Conservation (phyloP, 2,888 invertebrate genomes). For the Heteropelma amictum region DNA sequence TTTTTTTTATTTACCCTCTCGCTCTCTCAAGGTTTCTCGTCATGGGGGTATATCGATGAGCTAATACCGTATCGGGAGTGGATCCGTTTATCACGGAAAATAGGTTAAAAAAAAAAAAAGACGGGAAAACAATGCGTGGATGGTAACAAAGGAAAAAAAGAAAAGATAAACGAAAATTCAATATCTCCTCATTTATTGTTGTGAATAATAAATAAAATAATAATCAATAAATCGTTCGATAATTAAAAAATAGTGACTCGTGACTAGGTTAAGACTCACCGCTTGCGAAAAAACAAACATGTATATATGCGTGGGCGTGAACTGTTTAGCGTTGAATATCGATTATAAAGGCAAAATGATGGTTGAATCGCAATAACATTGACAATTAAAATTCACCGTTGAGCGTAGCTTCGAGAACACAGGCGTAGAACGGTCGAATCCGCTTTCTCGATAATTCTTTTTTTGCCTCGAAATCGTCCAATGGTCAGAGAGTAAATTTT, state of each 20-base stretch:
- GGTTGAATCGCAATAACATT: conserved; percentile 61
- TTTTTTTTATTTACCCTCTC: conserved; percentile 17
- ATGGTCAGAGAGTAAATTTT: conserved; percentile 13
- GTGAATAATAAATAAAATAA: conserved; percentile 75
- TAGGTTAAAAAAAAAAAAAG: no score
- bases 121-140: no score
- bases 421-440: conserved; percentile 31
- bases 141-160: conserved; percentile 5
- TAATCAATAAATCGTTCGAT: conserved; percentile 73
- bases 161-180: conserved; percentile 52
- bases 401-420: conserved; percentile 57
- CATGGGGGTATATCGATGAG: no score
- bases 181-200: conserved; percentile 61
- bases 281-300: conserved; percentile 72
- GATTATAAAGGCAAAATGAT: conserved; percentile 57
- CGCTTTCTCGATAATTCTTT: background rate
- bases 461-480: conserved; percentile 16
- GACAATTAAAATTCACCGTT: conserved; percentile 62
- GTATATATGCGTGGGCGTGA: conserved; percentile 55
- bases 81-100: background rate
- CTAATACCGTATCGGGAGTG: no score
- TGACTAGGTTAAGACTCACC: conserved; percentile 78
- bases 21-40: conserved; percentile 10
- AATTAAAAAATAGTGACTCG: conserved; percentile 77
- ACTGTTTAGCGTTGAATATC: conserved; percentile 56